Percentiles rank a stretch among this genome's conserved stretches.
phyloP scores from a whole-genome alignment of 1,140 invertebrate species.

The Drosophila orena region DNA sequence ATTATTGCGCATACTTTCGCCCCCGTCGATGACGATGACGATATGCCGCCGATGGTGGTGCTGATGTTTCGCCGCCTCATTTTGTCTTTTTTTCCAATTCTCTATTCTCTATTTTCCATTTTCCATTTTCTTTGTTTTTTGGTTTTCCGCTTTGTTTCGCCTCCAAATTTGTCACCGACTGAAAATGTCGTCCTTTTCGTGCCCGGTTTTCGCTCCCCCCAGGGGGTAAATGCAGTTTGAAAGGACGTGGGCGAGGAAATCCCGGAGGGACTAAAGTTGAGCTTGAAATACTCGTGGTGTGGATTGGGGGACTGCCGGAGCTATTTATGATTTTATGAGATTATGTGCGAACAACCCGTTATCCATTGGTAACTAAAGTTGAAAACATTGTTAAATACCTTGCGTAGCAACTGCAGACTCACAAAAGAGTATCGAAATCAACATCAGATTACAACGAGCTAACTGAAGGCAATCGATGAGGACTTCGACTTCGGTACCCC shows the following conservation, averaged over 20 bases:
- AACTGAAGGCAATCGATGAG: background rate
- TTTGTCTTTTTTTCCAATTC: conserved; percentile 26
- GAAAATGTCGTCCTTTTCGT: conserved; percentile 50
- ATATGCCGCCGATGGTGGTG: conserved; percentile 26
- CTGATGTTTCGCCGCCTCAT: conserved; percentile 37
- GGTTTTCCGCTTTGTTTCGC: conserved; percentile 67
- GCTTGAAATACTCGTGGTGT: background rate
- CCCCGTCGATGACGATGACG: conserved; percentile 31
- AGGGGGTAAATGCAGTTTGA: conserved; percentile 6
- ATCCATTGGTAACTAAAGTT: too few species aligned
- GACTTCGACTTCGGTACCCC: conserved; percentile 2
- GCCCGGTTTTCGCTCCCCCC: background rate
- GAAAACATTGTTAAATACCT: too few species aligned
- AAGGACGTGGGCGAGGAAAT: conserved; percentile 1
- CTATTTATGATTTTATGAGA: background rate
- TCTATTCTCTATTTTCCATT: conserved; percentile 51
- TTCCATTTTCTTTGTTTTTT: conserved; percentile 6
- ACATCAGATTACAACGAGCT: conserved; percentile 48
- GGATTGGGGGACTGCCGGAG: background rate
- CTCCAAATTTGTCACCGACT: conserved; percentile 76
- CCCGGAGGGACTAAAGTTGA: background rate
- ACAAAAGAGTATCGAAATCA: conserved; percentile 18
- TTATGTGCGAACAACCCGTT: too few species aligned
- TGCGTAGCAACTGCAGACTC: background rate
- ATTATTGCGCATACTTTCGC: conserved; percentile 78